These are phyloP conservation scores for Cliona cf. orientalis DNA, from an alignment of 37 sponge, comb jelly and placozoan species.

Conservation along the genomic window DNA sequence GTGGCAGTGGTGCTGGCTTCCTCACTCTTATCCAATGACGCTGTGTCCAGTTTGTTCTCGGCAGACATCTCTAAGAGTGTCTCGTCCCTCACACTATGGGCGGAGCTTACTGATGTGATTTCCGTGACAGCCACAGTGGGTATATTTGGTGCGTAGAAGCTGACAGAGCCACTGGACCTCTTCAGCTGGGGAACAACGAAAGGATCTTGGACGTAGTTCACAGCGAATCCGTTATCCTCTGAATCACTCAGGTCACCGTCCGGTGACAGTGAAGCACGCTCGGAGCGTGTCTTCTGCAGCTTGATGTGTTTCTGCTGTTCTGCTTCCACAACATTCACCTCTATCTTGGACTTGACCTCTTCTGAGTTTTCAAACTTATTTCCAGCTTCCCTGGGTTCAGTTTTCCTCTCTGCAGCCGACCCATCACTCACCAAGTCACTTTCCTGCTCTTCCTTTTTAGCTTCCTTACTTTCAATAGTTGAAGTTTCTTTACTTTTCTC, in stretches of 20 bases:
- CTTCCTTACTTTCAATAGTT: not conserved
- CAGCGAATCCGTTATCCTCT: slow-evolving; percentile 5
- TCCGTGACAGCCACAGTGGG: not conserved
- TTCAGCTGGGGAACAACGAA: not conserved
- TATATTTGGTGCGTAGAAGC: slow-evolving; percentile 3
- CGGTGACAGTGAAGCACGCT: not conserved
- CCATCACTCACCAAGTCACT: not conserved
- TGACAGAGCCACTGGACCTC: slow-evolving; percentile 57
- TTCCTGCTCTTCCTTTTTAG: not conserved
- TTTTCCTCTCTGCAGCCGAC: not conserved
- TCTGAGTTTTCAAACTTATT: not conserved
- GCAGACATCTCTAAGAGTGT: too few species aligned
- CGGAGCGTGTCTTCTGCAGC: not conserved
- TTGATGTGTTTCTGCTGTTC: not conserved
- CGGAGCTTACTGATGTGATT: not conserved
- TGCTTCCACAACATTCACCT: not conserved
- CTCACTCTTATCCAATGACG: not conserved
- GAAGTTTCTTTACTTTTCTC: slow-evolving; percentile 5
- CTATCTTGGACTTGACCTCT: not conserved
- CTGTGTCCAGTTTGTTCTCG: not conserved
- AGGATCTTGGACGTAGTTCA: slow-evolving; percentile 23
- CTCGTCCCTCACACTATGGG: too few species aligned
- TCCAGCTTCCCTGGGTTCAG: not conserved
- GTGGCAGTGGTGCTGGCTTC: not conserved
- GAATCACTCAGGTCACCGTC: slow-evolving; percentile 33